phyloP scores from a whole-genome alignment of 2,888 invertebrate genomes.

The Agelastica alni region DNA sequence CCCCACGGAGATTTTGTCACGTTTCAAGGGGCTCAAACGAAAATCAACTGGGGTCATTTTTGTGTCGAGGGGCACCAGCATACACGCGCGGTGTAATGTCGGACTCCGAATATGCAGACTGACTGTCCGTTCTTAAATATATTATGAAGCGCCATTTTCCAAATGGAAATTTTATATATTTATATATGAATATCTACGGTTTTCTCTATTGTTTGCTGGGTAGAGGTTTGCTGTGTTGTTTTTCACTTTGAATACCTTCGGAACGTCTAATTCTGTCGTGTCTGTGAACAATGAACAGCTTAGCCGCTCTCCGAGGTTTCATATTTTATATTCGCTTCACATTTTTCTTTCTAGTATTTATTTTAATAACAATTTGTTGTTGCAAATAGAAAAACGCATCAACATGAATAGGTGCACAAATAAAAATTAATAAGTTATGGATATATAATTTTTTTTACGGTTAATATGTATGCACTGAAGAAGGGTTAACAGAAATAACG shows the following conservation, averaged over 20 bases:
- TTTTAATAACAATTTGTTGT: neutral
- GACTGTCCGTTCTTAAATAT: constrained; percentile 55
- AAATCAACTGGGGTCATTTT: constrained; percentile 47
- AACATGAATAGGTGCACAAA: neutral
- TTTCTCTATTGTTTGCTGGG: constrained; percentile 27
- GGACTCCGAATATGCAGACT: constrained; percentile 46
- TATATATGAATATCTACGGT: constrained; percentile 49
- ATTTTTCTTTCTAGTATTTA: too few relatives aligned
- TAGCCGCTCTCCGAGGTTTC: constrained; percentile 3
- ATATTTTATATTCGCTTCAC: neutral
- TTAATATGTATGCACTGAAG: too few relatives aligned
- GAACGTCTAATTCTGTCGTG: constrained; percentile 16
- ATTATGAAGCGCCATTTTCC: constrained; percentile 55
- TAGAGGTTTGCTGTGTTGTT: constrained; percentile 16
- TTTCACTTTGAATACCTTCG: constrained; percentile 13
- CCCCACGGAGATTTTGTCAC: constrained; percentile 59
- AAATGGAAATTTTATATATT: constrained; percentile 58
- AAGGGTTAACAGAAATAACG: too few relatives aligned
- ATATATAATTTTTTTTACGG: too few relatives aligned
- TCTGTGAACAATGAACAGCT: constrained; percentile 1
- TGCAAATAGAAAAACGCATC: neutral
- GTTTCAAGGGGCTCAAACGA: constrained; percentile 43
- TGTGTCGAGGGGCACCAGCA: constrained; percentile 32
- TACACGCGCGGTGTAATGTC: constrained; percentile 25
- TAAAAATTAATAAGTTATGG: too few relatives aligned